These are phyloP conservation scores for Mesorhabditis belari DNA, from an alignment of 2,888 invertebrate genomes.

Conservation along the genomic window DNA sequence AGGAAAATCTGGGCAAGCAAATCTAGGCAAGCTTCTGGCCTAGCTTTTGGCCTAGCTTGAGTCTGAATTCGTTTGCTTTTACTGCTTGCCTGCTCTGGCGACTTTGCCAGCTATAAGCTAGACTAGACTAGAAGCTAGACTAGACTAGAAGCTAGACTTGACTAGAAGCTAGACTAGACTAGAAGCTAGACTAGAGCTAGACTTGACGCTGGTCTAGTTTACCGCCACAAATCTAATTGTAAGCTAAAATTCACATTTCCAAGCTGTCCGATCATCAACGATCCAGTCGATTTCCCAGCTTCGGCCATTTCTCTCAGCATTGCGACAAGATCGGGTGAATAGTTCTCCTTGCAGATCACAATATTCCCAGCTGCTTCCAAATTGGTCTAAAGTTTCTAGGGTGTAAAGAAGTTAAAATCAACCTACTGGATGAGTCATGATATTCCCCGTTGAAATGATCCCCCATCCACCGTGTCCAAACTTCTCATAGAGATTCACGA, in stretches of 20 bases:
- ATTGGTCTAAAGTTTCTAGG: constrained; percentile 13
- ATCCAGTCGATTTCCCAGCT: constrained; percentile 20
- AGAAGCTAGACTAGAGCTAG: too few relatives aligned
- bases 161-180: too few relatives aligned
- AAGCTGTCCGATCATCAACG: constrained; percentile 28
- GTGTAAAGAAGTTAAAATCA: constrained; percentile 3
- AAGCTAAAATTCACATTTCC: constrained; percentile 20
- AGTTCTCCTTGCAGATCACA: constrained; percentile 27
- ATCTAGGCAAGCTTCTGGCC: too few relatives aligned
- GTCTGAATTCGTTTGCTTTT: too few relatives aligned
- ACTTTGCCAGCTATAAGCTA: too few relatives aligned
- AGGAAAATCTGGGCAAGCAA: too few relatives aligned
- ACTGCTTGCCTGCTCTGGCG: too few relatives aligned
- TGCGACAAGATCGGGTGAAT: constrained; percentile 11
- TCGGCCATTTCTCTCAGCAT: constrained; percentile 12
- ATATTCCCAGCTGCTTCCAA: constrained; percentile 35
- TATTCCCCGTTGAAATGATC: constrained; percentile 33
- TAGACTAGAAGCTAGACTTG: too few relatives aligned
- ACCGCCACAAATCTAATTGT: too few relatives aligned
- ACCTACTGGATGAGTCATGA: constrained; percentile 8
- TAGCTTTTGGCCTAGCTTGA: too few relatives aligned
- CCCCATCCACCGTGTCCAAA: constrained; percentile 38
- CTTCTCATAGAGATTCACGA: constrained; percentile 33
- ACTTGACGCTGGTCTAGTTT: too few relatives aligned
- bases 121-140: too few relatives aligned